Base-by-base conservation (phyloP, 2,797 vertebrate species). In the Tolypeutes matacus region DNA sequence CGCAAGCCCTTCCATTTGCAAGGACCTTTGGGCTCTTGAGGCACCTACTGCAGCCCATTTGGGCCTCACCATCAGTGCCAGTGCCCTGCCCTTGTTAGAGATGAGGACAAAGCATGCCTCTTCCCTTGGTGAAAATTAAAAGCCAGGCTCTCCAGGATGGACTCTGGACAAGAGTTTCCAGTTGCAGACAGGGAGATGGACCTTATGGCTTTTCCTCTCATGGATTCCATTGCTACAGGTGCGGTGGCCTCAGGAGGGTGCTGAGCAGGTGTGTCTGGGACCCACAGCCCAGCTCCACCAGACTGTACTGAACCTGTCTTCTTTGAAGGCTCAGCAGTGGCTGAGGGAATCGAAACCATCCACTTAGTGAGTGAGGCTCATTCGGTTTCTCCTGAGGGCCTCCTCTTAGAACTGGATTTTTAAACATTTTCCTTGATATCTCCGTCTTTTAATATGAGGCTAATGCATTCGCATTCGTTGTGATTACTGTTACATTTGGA, bases 401-500 rank as follows among this genome's bases (percentile, higher is more conserved):
- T 51, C 27, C 21, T 34, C 58, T 2, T 6, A 10, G 8, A 6
- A 42, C 31, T 39, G 14, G 53, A 7, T 56, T 17, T 25, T 64
- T 34, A 34, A 27, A 51, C 34, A 39, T 42, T 67, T 0, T 5
- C 27, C 31, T 11, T 27, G 62, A 49, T 21, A 1, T 7, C 15
- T 23, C 56, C 4, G 60, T 15, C 1, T 1, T 7, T 0, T 7
- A 49, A 42, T 39, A 51, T 0, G 1, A 65, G 17, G 34, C 39
- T 0, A 3, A 7, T 0, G 2, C 3, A 2, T 6, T 23, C 12
- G 0, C 13, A 5, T 4, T 20, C 29, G 3, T 1, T 2, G 51
- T 1, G 0, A 9, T 7, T 1, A 5, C 49, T 1, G 10, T 1
- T 7, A 14, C 12, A 15, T 23, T 5, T 10, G 8, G 20, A 18